Conservation (phyloP, 2,113 vertebrate genomes). For the Tiliqua scincoides region DNA sequence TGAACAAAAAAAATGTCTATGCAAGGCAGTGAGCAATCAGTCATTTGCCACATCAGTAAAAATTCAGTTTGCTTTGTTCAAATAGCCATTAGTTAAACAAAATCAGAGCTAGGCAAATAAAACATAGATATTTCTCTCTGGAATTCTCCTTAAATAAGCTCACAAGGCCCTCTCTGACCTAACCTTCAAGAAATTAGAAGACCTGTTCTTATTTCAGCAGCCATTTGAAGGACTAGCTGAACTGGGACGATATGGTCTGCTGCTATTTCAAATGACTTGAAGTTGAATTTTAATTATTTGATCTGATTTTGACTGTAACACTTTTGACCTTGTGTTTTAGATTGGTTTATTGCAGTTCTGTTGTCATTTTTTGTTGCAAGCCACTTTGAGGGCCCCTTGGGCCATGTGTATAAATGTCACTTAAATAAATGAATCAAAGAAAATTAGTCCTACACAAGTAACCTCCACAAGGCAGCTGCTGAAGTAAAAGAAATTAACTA, state of each 20-base stretch:
- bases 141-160: background rate
- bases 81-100: background rate
- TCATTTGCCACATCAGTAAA: background rate
- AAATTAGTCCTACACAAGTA: background rate
- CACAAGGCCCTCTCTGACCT: background rate
- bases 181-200: background rate
- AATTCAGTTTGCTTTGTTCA: background rate
- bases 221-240: background rate
- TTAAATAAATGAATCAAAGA: background rate
- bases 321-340: background rate
- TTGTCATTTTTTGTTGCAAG: background rate
- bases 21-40: too few species aligned
- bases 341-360: background rate
- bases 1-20: background rate
- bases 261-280: background rate
- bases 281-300: background rate
- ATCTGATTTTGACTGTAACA: background rate
- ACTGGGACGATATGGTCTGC: background rate
- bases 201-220: background rate
- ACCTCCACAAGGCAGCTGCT: background rate
- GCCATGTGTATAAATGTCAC: background rate
- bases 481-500: slow-evolving; percentile 23
- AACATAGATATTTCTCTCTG: background rate
- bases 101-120: background rate
- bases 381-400: background rate